phyloP scores from a whole-genome alignment of 2,888 invertebrate genomes.

The Hypolimnas misippus region DNA sequence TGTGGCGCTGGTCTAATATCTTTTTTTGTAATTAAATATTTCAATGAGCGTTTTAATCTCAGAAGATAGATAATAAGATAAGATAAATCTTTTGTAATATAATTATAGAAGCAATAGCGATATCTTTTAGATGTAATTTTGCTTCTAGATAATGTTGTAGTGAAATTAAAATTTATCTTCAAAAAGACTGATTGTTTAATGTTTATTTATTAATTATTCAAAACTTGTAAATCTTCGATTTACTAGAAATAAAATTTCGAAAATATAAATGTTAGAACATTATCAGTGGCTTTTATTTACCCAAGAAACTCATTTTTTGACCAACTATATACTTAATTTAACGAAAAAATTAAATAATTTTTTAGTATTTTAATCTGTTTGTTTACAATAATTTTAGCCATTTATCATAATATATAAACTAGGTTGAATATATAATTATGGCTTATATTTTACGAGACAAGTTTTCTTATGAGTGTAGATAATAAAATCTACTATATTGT shows the following conservation, averaged over 20 bases:
- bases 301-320: constrained; percentile 10
- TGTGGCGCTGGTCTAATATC: neutral
- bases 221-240: constrained; percentile 63
- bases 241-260: constrained; percentile 73
- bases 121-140: constrained; percentile 39
- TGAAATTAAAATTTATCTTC: constrained; percentile 67
- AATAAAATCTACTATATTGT: no score
- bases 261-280: constrained; percentile 70
- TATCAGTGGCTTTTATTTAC: constrained; percentile 44
- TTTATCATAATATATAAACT: no score
- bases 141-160: constrained; percentile 42
- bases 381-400: no score
- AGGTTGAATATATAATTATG: no score
- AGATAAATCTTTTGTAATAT: constrained; percentile 24
- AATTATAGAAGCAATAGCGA: constrained; percentile 29
- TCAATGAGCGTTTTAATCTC: constrained; percentile 2
- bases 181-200: constrained; percentile 82
- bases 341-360: no score
- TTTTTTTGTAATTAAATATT: constrained; percentile 2
- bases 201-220: constrained; percentile 59
- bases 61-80: constrained; percentile 8
- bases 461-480: no score
- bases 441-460: no score
- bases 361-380: no score
- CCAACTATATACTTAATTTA: no score